Evolutionary conservation across 2,797 vertebrate species (phyloP).

Genomic region (Tapirus indicus): DNA sequence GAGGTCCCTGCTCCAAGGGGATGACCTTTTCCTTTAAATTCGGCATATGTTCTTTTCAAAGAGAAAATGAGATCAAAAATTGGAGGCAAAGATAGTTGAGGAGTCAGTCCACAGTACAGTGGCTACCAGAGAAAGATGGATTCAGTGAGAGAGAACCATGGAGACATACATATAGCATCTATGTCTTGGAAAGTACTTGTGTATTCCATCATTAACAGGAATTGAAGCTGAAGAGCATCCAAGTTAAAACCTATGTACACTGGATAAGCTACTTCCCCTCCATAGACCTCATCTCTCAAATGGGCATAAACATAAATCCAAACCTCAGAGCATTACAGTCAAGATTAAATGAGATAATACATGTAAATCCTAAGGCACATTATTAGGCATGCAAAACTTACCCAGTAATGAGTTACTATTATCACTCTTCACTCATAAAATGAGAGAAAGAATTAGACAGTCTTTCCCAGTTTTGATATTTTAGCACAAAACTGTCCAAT

Average conservation of each 20-base stretch:
- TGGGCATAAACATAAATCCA: not conserved
- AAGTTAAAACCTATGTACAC: not conserved
- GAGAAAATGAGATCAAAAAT: constrained; percentile 45
- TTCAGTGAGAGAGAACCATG: not conserved
- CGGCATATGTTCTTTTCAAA: constrained; percentile 30
- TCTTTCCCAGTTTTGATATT: not conserved
- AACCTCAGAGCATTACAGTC: not conserved
- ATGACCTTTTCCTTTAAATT: constrained; percentile 35
- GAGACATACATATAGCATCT: not conserved
- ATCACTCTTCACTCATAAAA: constrained; percentile 19
- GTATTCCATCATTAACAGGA: not conserved
- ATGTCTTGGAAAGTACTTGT: not conserved
- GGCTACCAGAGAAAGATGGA: not conserved
- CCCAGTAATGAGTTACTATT: not conserved
- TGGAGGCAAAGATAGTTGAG: not conserved
- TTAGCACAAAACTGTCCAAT: not conserved
- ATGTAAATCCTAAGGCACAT: not conserved
- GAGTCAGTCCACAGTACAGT: not conserved
- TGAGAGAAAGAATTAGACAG: not conserved
- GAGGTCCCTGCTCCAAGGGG: not conserved
- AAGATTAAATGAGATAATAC: not conserved
- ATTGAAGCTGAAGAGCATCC: not conserved
- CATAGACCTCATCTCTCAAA: not conserved
- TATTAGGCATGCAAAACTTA: not conserved
- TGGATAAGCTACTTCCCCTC: not conserved